phyloP scores from a whole-genome alignment of 2,797 vertebrate genomes.

The Thamnophis elegans region DNA sequence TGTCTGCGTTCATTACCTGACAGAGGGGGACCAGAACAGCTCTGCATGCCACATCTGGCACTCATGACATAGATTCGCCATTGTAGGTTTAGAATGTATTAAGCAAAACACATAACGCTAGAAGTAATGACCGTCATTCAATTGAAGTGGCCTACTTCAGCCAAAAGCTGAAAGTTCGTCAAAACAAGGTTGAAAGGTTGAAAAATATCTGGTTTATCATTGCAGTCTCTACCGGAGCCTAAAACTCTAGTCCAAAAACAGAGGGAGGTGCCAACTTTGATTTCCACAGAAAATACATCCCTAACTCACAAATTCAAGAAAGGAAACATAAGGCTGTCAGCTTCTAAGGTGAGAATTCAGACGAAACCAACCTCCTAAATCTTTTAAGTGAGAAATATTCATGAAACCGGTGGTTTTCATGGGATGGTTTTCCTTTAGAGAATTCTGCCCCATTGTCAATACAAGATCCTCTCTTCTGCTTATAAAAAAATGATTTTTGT shows the following conservation, averaged over 20 bases:
- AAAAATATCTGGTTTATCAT: neutral
- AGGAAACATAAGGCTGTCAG: constrained; percentile 6
- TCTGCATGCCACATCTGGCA: no score
- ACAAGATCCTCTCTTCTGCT: neutral
- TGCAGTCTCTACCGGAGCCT: constrained; percentile 12
- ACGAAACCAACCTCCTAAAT: neutral
- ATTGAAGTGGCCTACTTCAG: neutral
- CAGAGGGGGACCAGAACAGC: no score
- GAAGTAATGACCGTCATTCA: neutral
- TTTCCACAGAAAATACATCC: neutral
- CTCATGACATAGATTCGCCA: no score
- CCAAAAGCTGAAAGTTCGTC: neutral
- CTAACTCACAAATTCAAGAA: constrained; percentile 21
- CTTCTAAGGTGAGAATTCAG: constrained; percentile 19
- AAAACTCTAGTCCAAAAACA: constrained; percentile 1
- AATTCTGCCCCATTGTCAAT: neutral
- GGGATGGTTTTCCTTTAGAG: neutral
- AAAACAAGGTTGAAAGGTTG: neutral
- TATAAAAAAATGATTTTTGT: neutral
- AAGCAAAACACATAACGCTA: neutral
- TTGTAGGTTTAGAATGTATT: neutral
- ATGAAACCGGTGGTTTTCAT: accelerated
- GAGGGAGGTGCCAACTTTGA: neutral
- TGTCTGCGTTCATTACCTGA: no score
- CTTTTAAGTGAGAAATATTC: neutral